Conservation (phyloP, 92 coral and sea anemone species). For the Phymanthus crucifer region DNA sequence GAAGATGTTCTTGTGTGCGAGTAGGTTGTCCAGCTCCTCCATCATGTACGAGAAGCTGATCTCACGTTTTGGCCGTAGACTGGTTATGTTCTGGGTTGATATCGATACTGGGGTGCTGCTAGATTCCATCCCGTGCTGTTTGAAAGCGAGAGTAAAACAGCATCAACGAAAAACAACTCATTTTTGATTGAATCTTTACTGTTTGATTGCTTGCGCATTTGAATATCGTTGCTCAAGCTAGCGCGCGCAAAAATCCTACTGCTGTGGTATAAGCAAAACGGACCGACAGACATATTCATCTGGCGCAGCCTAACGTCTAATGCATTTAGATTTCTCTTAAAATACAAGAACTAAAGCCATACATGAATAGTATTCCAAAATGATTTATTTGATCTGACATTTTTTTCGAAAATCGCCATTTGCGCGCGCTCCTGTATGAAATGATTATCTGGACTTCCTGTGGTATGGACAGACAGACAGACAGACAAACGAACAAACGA, state of each 20-base stretch:
- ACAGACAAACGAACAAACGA: background rate
- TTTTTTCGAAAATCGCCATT: too few species aligned
- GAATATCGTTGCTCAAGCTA: background rate
- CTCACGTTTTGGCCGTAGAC: background rate
- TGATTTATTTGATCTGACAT: background rate
- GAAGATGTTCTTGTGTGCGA: conserved; percentile 63
- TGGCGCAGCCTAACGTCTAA: too few species aligned
- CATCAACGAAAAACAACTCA: background rate
- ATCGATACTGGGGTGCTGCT: conserved; percentile 5
- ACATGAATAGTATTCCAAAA: background rate
- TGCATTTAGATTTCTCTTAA: too few species aligned
- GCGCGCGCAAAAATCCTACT: background rate
- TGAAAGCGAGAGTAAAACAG: background rate
- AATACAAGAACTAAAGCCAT: too few species aligned
- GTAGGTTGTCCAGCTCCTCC: conserved; percentile 42
- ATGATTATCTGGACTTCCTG: background rate
- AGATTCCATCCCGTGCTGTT: conserved; percentile 15
- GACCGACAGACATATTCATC: background rate
- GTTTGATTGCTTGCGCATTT: conserved; percentile 9
- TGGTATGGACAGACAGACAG: background rate
- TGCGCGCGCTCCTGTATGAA: background rate
- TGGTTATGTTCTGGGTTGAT: conserved; percentile 3
- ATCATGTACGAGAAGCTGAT: conserved; percentile 19
- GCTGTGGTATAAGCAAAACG: background rate
- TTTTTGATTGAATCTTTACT: background rate